phyloP scores from a whole-genome alignment of 2,113 vertebrate genomes.

The Synchiropus splendidus region DNA sequence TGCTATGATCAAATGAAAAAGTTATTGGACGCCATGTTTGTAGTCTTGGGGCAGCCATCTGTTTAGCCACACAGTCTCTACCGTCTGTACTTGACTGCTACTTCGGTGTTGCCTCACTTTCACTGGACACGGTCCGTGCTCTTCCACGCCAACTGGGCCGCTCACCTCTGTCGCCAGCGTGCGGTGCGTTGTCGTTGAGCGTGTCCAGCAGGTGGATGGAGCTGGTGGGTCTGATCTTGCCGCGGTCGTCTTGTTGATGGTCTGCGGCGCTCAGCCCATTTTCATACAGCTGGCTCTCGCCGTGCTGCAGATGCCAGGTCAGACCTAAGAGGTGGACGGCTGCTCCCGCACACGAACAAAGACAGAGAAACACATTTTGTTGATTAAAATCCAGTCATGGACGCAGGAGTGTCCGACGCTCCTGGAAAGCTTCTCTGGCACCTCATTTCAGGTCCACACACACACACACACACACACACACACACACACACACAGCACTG shows the following conservation, averaged over 20 bases:
- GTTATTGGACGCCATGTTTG: no score
- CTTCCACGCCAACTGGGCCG: no score
- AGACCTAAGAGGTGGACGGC: slow-evolving; percentile 96
- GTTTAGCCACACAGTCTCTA: no score
- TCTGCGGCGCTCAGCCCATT: slow-evolving; percentile 88
- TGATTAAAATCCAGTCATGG: slow-evolving; percentile 44
- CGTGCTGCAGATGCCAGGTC: slow-evolving; percentile 92
- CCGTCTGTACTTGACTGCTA: no score
- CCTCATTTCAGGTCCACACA: slow-evolving; percentile 1
- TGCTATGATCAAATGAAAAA: no score
- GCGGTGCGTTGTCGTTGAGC: slow-evolving; percentile 78
- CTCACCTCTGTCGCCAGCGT: slow-evolving; percentile 53
- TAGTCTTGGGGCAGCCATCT: no score
- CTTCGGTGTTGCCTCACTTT: no score
- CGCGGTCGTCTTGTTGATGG: slow-evolving; percentile 71
- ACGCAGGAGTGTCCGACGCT: slow-evolving; percentile 33
- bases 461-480: neutral
- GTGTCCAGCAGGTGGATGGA: slow-evolving; percentile 81
- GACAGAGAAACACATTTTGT: slow-evolving; percentile 14
- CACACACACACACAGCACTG: slow-evolving; percentile 14
- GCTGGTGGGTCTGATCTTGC: slow-evolving; percentile 65
- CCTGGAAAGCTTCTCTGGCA: slow-evolving; percentile 42
- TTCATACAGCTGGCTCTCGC: slow-evolving; percentile 90
- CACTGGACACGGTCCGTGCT: no score
- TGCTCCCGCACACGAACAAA: slow-evolving; percentile 50